Evolutionary conservation across 2,113 vertebrate species (phyloP).

Genomic region (Leptobrachium leishanense): DNA sequence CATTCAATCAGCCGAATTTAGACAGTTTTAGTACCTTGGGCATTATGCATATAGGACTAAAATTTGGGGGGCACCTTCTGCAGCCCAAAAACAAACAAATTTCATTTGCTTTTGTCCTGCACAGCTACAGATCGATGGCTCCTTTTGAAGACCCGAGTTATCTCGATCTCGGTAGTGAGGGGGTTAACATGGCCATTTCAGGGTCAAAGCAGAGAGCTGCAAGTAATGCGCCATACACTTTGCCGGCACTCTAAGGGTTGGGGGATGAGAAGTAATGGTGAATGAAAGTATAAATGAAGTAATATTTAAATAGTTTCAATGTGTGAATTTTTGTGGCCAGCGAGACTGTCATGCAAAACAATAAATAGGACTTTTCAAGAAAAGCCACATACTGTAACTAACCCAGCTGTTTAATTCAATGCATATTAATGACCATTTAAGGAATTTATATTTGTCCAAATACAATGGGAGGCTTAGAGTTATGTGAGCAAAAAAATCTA

Average conservation of each 20-base stretch:
- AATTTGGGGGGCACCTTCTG: too few species aligned
- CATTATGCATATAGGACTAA: too few species aligned
- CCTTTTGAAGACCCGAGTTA: too few species aligned
- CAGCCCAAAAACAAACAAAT: too few species aligned
- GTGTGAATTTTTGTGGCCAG: conserved; percentile 32
- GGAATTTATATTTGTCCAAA: conserved; percentile 10
- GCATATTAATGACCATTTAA: conserved; percentile 39
- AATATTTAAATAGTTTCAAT: conserved; percentile 44
- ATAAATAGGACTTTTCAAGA: conserved; percentile 17
- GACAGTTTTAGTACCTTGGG: too few species aligned
- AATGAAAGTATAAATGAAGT: conserved; percentile 53
- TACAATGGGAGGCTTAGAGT: conserved; percentile 3
- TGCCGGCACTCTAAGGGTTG: not conserved
- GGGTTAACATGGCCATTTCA: too few species aligned
- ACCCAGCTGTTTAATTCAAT: conserved; percentile 22
- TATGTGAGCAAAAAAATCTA: conserved; percentile 28
- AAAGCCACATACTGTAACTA: conserved; percentile 16
- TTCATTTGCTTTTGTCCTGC: too few species aligned
- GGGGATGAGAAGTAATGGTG: conserved; percentile 32
- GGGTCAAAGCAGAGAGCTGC: too few species aligned
- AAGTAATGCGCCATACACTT: not conserved
- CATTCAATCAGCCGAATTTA: too few species aligned
- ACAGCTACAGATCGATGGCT: too few species aligned
- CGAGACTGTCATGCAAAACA: conserved; percentile 28
- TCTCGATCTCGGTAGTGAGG: too few species aligned